A percentile compares a stretch with the other conserved stretches of the same genome.
These are phyloP conservation scores for Popillia japonica DNA, from an alignment of 1,140 invertebrate species.

Conservation along the genomic window DNA sequence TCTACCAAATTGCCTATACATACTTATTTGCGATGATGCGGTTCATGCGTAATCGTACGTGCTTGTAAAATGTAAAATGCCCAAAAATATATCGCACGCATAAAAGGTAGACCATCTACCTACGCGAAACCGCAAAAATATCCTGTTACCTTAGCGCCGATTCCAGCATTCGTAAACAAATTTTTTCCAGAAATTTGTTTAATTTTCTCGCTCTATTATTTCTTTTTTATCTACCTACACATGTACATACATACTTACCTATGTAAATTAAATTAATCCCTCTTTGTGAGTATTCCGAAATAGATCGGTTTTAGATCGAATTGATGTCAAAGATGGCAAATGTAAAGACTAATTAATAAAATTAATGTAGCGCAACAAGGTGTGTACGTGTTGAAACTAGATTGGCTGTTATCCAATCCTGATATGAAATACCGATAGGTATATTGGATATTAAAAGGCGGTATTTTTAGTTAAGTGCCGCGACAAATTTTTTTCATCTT, in stretches of 20 bases:
- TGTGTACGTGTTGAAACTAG: not conserved
- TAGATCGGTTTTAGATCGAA: no score
- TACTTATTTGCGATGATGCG: not conserved
- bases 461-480: not conserved
- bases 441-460: not conserved
- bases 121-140: not conserved
- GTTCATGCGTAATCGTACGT: not conserved
- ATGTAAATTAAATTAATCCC: no score
- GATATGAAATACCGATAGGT: not conserved
- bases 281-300: no score
- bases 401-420: conserved; percentile 18
- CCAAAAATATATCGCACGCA: not conserved
- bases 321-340: not conserved
- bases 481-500: no score
- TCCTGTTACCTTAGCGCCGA: not conserved
- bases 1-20: not conserved
- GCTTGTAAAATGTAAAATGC: not conserved
- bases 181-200: no score
- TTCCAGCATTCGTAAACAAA: no score
- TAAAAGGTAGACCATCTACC: not conserved
- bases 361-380: conserved; percentile 13
- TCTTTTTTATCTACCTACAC: no score
- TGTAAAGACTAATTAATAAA: not conserved
- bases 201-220: no score
- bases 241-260: no score